Conservation (phyloP, 2,113 vertebrate genomes). For the Notothenia coriiceps region DNA sequence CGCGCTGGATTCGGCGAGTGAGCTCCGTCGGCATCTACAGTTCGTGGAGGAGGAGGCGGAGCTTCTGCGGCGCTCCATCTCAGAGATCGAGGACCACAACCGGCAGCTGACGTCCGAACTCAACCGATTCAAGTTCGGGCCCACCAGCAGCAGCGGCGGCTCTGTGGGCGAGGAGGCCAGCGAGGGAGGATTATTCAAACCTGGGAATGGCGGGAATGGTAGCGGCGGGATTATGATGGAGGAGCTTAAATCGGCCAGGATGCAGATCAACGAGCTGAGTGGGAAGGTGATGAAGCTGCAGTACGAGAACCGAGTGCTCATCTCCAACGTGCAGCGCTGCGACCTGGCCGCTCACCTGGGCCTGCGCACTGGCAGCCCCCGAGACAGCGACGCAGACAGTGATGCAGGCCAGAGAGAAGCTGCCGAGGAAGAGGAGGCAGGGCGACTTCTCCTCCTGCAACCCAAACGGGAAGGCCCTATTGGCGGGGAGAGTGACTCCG, state of each 20-base stretch:
- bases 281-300: constrained; percentile 97
- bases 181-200: constrained; percentile 68
- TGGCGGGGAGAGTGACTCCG: constrained; percentile 95
- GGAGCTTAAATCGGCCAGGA: constrained; percentile 90
- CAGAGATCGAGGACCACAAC: constrained; percentile 97
- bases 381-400: constrained; percentile 91
- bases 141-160: constrained; percentile 76
- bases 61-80: constrained; percentile 93
- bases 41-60: constrained; percentile 98
- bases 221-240: constrained; percentile 85
- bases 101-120: constrained; percentile 93
- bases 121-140: constrained; percentile 94
- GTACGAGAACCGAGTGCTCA: constrained; percentile 94
- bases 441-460: constrained; percentile 84
- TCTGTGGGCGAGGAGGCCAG: constrained; percentile 73
- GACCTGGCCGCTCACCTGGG: constrained; percentile 92
- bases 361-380: constrained; percentile 87
- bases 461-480: constrained; percentile 95
- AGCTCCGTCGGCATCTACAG: constrained; percentile 94
- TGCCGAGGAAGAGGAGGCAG: constrained; percentile 88
- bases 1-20: constrained; percentile 89
- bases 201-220: constrained; percentile 49
- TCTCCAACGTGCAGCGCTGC: constrained; percentile 93
- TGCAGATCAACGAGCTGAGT: constrained; percentile 94
- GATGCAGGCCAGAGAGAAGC: constrained; percentile 88